Conservation (phyloP, 2,888 invertebrate species). For the Eristalinus aeneus region DNA sequence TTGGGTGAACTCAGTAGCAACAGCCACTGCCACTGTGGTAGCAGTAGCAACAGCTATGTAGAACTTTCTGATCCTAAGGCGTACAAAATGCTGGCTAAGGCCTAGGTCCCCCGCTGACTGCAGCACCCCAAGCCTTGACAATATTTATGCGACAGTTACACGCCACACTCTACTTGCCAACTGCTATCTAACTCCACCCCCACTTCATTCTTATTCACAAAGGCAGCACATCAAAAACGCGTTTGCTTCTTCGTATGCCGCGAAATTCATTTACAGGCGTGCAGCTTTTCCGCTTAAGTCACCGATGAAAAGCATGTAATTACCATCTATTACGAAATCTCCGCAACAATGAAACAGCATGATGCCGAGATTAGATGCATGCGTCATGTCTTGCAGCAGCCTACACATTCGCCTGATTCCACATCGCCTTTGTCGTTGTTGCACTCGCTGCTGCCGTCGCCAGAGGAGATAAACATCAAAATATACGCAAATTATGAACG, state of each 20-base stretch:
- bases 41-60: too few species aligned
- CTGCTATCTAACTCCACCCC: not conserved
- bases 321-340: constrained; percentile 65
- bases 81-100: too few species aligned
- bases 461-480: constrained; percentile 47
- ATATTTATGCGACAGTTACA: not conserved
- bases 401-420: constrained; percentile 43
- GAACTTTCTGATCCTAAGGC: too few species aligned
- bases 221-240: constrained; percentile 29
- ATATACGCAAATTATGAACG: constrained; percentile 54
- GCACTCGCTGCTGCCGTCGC: constrained; percentile 4
- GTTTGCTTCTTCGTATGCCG: constrained; percentile 34
- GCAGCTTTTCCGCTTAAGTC: constrained; percentile 51
- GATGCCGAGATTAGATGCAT: constrained; percentile 56
- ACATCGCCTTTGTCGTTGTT: not conserved
- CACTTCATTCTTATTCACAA: constrained; percentile 12
- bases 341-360: constrained; percentile 32
- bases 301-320: constrained; percentile 59
- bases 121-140: too few species aligned
- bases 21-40: too few species aligned
- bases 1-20: too few species aligned
- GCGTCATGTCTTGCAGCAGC: constrained; percentile 45
- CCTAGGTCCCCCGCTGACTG: too few species aligned
- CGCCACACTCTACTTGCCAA: not conserved
- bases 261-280: constrained; percentile 51